A percentile compares a stretch with the other conserved stretches of the same genome.
phyloP scores from a whole-genome alignment of 2,113 vertebrate genomes.

The Podarcis muralis region DNA sequence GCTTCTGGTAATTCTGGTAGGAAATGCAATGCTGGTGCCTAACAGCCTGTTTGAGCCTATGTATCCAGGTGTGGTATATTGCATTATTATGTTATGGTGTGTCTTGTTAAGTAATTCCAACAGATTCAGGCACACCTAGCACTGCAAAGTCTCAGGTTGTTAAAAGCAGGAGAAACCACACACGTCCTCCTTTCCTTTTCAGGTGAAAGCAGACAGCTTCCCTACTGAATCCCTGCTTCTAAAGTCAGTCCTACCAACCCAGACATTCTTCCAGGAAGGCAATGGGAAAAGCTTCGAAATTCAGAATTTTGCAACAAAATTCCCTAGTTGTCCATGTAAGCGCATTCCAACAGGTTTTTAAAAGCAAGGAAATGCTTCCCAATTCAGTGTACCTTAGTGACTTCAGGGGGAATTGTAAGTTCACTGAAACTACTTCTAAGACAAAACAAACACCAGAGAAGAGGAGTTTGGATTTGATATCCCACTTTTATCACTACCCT shows the following conservation, averaged over 20 bases:
- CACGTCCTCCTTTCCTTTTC: background rate
- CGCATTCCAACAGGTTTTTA: background rate
- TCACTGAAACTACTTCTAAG: background rate
- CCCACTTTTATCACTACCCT: no score
- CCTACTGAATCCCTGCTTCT: background rate
- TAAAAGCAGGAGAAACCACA: background rate
- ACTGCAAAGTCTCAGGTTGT: background rate
- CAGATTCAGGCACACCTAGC: background rate
- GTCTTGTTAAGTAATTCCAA: background rate
- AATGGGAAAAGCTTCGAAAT: background rate
- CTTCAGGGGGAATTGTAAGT: background rate
- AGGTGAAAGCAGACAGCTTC: no score
- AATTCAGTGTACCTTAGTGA: background rate
- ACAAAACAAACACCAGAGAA: background rate
- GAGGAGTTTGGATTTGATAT: no score
- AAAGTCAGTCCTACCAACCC: no score
- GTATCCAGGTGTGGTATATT: no score
- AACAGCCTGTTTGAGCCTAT: no score
- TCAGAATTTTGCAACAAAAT: background rate
- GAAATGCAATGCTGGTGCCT: no score
- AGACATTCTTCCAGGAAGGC: background rate
- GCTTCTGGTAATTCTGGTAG: background rate
- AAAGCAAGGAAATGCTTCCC: background rate
- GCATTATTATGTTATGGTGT: no score
- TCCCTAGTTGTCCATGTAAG: background rate